These are phyloP conservation scores for Flexamia atlantica DNA, from an alignment of 2,888 invertebrate species.

Conservation along the genomic window DNA sequence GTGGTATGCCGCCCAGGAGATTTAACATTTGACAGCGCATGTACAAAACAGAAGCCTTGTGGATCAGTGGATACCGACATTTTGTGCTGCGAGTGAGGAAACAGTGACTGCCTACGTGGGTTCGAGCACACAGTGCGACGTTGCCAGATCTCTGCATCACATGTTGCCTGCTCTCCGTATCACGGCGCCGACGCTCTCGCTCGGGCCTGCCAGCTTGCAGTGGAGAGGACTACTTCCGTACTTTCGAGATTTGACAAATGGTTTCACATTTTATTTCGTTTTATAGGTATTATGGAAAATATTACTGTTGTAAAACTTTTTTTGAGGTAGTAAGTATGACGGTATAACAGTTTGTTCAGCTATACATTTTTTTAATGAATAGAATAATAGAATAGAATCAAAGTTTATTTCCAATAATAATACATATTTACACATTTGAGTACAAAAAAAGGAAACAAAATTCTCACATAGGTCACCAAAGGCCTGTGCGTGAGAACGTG, in stretches of 20 bases:
- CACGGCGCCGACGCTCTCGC: conserved; percentile 6
- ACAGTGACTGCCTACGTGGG: neutral
- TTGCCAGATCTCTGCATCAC: conserved; percentile 43
- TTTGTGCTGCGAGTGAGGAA: neutral
- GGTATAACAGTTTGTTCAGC: no score
- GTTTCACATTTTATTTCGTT: neutral
- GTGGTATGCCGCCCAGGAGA: no score
- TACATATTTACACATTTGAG: no score
- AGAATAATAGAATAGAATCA: no score
- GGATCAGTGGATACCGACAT: neutral
- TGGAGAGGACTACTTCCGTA: neutral
- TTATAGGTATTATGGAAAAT: neutral
- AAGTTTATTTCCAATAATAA: no score
- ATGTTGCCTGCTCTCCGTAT: neutral
- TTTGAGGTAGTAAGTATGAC: no score
- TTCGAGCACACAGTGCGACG: conserved; percentile 9
- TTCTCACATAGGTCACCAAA: no score
- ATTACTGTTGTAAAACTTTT: no score
- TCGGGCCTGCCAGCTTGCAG: neutral
- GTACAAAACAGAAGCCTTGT: neutral
- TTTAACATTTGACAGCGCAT: no score
- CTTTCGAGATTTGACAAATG: neutral
- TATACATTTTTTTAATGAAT: no score
- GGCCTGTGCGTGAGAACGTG: no score
- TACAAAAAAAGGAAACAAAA: no score